Evolutionary conservation across 1,140 invertebrate species (phyloP), one percentile per base, ranked within the genome.

Genomic region (Zaprionus kolodkinae): DNA sequence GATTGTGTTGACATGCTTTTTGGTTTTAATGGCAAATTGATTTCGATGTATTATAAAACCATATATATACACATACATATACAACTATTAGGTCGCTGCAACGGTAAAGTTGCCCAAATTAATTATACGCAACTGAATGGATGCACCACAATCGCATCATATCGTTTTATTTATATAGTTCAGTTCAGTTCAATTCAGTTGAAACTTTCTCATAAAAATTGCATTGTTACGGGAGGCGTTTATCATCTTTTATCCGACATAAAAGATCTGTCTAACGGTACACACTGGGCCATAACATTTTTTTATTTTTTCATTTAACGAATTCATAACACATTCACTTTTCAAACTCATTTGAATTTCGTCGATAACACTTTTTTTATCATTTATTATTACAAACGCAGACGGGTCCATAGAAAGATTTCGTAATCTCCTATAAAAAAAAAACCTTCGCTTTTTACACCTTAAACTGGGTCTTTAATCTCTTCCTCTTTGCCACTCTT

Each of bases 171-270:
- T 65, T 86, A 81, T 30, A 6, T 30, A 30, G 27, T 30, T 30
- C 27, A 30, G 82, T 86, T 81, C 78, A 84, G 61, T 66, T 61
- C 76, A 81, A 78, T 86, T 81, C 82, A 85, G 65, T 66, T 61
- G 3, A 56, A 70, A 86, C 79, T 87, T 86, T 86, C 78, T 86
- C 78, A 76, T 81, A 81, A 80, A 84, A 60, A 78, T 82, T 86
- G 76, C 79, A 87, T 86, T 85, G 82, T 85, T 73, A 21, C 35
- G 56, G 57, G 54, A 21, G 21, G 33, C 66, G 56, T 43, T 76
- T 50, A 27, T 40, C 25, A 48, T 64, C 55, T 61, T 62, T 54
- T 36, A 25, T 74, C 1, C 7, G 13, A 21, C 11, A 25, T 35
- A 30, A 21, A 7, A 64, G 62, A 40, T 64, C 17, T 61, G 21